These are phyloP conservation scores for Leptestheria dahalacensis DNA, from an alignment of 1,140 invertebrate genomes.

Conservation along the genomic window DNA sequence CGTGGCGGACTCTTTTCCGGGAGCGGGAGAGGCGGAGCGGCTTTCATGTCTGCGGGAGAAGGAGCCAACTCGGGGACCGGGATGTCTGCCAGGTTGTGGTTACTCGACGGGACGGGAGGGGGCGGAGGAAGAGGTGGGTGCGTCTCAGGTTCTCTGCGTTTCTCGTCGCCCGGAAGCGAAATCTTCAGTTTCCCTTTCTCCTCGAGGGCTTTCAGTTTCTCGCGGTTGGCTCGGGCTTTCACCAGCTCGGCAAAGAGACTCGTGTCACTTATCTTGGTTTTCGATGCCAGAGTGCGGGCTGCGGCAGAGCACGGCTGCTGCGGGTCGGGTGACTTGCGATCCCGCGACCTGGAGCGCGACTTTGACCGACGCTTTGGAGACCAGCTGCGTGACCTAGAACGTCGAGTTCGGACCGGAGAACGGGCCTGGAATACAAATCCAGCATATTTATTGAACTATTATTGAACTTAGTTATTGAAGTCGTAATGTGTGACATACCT, in stretches of 20 bases:
- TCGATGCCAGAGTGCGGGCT: conserved; percentile 9
- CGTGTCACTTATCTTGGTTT: conserved; percentile 60
- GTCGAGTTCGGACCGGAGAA: neutral
- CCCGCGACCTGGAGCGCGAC: conserved; percentile 23
- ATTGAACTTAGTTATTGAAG: neutral
- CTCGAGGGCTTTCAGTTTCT: conserved; percentile 41
- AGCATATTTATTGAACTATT: conserved; percentile 4
- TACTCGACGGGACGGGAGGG: conserved; percentile 21
- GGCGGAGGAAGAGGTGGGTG: conserved; percentile 21
- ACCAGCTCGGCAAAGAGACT: conserved; percentile 75
- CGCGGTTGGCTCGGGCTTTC: conserved; percentile 62
- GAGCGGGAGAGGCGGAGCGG: conserved; percentile 25
- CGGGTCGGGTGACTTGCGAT: conserved; percentile 12
- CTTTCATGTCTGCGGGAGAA: no score
- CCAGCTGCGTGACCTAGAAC: conserved; percentile 10
- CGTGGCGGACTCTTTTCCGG: neutral
- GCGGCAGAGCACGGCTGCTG: conserved; percentile 10
- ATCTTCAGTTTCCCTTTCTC: conserved; percentile 23
- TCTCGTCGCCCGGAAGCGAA: conserved; percentile 25
- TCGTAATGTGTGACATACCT: neutral
- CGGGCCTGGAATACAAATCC: no score
- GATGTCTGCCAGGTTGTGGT: conserved; percentile 23
- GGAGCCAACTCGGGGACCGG: no score
- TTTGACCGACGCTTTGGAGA: conserved; percentile 19
- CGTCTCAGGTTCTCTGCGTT: conserved; percentile 16